Evolutionary conservation across 2,888 invertebrate genomes (phyloP).

Genomic region (Aquatica leii): DNA sequence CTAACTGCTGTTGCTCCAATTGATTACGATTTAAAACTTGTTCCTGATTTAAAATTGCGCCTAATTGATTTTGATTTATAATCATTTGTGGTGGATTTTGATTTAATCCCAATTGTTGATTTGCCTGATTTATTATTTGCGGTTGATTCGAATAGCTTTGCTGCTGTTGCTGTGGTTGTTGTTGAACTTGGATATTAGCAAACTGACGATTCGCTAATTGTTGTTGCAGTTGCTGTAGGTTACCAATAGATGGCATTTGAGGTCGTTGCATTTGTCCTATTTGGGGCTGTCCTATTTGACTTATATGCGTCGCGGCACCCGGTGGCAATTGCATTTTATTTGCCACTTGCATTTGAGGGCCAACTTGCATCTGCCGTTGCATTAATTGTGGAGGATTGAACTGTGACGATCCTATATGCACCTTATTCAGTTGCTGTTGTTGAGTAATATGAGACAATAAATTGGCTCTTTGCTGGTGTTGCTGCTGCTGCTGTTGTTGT

Average conservation of each 20-base stretch:
- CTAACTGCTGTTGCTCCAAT: slow-evolving; percentile 60
- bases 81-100: slow-evolving; percentile 58
- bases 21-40: not conserved
- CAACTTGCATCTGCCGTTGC: slow-evolving; percentile 20
- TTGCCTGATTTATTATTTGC: slow-evolving; percentile 4
- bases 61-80: slow-evolving; percentile 48
- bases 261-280: slow-evolving; percentile 19
- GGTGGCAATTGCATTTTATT: slow-evolving; percentile 19
- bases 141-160: not conserved
- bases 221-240: slow-evolving; percentile 34
- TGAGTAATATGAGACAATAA: slow-evolving; percentile 27
- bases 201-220: slow-evolving; percentile 22
- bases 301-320: slow-evolving; percentile 44
- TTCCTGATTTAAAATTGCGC: not conserved
- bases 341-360: no score
- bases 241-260: not conserved
- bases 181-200: not conserved
- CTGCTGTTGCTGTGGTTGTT: slow-evolving; percentile 26
- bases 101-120: not conserved
- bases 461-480: slow-evolving; percentile 50
- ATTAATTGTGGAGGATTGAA: slow-evolving; percentile 20
- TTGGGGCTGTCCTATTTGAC: slow-evolving; percentile 28
- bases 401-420: slow-evolving; percentile 16
- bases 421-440: slow-evolving; percentile 19
- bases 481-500: slow-evolving; percentile 53